Evolutionary conservation across 2,797 vertebrate genomes (phyloP), one percentile per base, ranked within the genome.

Genomic region (Molossus alvarezi): DNA sequence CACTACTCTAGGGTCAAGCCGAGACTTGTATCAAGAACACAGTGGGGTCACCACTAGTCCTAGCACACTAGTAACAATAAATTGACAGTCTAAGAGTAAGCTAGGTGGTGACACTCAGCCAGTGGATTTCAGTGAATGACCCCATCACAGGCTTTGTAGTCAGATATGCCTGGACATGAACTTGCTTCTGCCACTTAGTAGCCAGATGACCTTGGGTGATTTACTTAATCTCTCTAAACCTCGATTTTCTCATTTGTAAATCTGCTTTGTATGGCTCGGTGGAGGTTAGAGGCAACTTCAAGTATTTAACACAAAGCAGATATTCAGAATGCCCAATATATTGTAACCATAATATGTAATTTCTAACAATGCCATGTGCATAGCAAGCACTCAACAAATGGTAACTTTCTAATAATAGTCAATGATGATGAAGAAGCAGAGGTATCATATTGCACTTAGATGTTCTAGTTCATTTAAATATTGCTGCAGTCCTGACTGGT

Each of bases 161-260:
- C 45, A 72, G 41, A 84, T 55, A n/a, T 10, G 33, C 20, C 17
- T 27, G 17, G n/a, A 79, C 29, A n/a, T 60, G 58, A 92, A 64
- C 10, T 14, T 81, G 51, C 51, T 75, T 81, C 91, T 90, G 53
- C 9, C 48, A 65, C 58, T 48, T 72, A 75, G 51, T 8, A 72
- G 37, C n/a, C 48, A 33, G 53, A 71, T 62, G 23, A 72, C 21
- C 29, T 5, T 41, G 72, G n/a, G 15, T 33, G 12, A 80, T 27
- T 79, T 64, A 79, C 45, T 64, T 81, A 82, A 75, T 51, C 23
- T 84, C 72, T 88, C n/a, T 88, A 91, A 85, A 81, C 29, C 33
- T 76, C 29, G 57, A 45, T 88, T 84, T 88, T 60, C 27, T 29
- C n/a, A 73, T 53, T 41, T 58, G 14, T 73, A 91, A 67, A 88